phyloP scores from a whole-genome alignment of 2,113 vertebrate genomes.

The Trematocara variabile region DNA sequence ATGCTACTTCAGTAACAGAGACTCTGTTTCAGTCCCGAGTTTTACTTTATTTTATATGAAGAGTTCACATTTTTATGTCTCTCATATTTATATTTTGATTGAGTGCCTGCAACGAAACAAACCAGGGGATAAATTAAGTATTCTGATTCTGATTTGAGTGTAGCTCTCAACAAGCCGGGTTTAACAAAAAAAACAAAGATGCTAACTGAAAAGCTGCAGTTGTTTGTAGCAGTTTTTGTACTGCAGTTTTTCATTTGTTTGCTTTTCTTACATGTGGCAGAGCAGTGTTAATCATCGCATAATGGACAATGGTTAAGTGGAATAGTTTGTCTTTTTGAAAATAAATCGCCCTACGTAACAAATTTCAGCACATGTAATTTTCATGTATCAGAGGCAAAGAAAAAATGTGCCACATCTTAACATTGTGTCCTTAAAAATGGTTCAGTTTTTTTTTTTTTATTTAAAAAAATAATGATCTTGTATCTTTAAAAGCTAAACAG shows the following conservation, averaged over 20 bases:
- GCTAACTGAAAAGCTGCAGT: background rate
- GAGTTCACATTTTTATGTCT: background rate
- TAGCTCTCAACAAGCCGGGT: background rate
- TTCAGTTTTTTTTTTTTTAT: background rate
- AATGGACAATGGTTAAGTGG: background rate
- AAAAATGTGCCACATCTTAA: background rate
- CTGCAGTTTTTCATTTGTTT: background rate
- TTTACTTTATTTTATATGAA: no score
- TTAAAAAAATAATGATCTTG: background rate
- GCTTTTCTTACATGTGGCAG: background rate
- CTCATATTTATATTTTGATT: background rate
- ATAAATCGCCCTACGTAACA: background rate
- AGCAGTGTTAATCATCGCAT: background rate
- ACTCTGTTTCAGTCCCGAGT: background rate
- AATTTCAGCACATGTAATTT: background rate
- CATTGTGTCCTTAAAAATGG: background rate
- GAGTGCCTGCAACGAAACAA: background rate
- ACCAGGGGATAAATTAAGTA: background rate
- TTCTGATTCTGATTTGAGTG: background rate
- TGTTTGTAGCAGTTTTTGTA: background rate
- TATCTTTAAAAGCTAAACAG: background rate
- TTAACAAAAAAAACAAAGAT: background rate
- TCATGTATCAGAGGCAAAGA: background rate
- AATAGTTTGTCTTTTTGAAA: background rate
- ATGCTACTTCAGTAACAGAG: background rate